phyloP scores from a whole-genome alignment of 2,113 vertebrate genomes.

The Ciconia stormi region DNA sequence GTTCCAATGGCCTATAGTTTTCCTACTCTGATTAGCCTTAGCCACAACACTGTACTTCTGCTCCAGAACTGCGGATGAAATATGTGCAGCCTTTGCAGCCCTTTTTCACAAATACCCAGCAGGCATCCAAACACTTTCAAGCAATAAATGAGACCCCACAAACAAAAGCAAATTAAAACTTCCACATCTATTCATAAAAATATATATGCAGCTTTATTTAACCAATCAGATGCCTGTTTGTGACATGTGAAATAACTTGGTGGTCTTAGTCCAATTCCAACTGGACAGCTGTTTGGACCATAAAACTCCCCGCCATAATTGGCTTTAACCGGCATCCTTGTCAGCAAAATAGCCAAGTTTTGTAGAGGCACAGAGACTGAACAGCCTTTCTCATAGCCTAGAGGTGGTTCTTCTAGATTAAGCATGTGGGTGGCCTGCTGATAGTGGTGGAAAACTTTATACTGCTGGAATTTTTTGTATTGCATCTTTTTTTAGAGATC shows the following conservation, averaged over 20 bases:
- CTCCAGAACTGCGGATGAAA: neutral
- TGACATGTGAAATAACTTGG: slow-evolving; percentile 44
- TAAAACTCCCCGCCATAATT: slow-evolving; percentile 39
- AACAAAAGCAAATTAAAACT: slow-evolving; percentile 62
- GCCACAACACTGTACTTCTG: neutral
- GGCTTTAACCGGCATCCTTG: slow-evolving; percentile 15
- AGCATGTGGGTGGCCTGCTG: slow-evolving; percentile 54
- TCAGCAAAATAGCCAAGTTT: slow-evolving; percentile 25
- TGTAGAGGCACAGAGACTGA: slow-evolving; percentile 14
- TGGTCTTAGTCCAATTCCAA: slow-evolving; percentile 45
- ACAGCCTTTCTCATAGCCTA: slow-evolving; percentile 47
- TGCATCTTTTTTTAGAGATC: neutral
- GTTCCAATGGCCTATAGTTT: neutral
- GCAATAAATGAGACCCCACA: slow-evolving; percentile 64
- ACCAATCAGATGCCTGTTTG: neutral
- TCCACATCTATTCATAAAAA: slow-evolving; percentile 60
- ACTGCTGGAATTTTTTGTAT: neutral
- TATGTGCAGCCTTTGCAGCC: neutral
- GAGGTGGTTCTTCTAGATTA: slow-evolving; percentile 39
- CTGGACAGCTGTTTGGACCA: slow-evolving; percentile 46
- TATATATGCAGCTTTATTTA: neutral
- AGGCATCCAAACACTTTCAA: slow-evolving; percentile 54
- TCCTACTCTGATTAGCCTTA: neutral
- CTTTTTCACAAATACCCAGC: slow-evolving; percentile 26
- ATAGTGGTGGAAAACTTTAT: neutral